Percentiles rank a stretch among this genome's conserved stretches.
phyloP scores from a whole-genome alignment of 1,140 invertebrate genomes.

The Orussus abietinus region DNA sequence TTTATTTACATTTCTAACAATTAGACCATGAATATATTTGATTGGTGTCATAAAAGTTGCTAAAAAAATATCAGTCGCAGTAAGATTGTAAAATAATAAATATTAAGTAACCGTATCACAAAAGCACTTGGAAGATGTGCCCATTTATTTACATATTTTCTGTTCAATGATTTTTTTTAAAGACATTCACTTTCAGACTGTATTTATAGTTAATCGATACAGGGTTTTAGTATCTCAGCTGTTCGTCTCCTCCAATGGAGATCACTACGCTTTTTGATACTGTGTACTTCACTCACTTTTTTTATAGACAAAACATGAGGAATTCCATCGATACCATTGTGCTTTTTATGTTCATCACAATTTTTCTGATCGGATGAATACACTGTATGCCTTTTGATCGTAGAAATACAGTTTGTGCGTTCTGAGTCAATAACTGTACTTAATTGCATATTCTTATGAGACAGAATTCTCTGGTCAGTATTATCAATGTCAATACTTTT shows the following conservation, averaged over 20 bases:
- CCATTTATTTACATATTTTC: too few species aligned
- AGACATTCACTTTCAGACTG: too few species aligned
- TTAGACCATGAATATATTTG: too few species aligned
- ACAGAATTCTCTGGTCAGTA: too few species aligned
- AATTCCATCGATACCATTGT: too few species aligned
- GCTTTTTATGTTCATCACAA: not conserved
- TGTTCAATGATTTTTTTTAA: too few species aligned
- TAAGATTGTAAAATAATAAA: too few species aligned
- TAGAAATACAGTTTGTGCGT: slow-evolving; percentile 28
- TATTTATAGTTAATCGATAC: slow-evolving; percentile 5
- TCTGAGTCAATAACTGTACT: slow-evolving; percentile 1
- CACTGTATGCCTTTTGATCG: slow-evolving; percentile 28
- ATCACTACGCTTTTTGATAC: not conserved
- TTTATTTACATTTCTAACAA: too few species aligned
- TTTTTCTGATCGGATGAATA: too few species aligned
- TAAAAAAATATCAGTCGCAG: too few species aligned
- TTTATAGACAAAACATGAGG: too few species aligned
- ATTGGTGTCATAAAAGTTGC: too few species aligned
- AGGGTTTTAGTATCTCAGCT: slow-evolving; percentile 25
- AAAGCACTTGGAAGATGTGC: not conserved
- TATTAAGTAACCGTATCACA: slow-evolving; percentile 1
- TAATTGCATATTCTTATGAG: not conserved
- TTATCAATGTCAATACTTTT: not conserved
- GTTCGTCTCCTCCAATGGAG: slow-evolving; percentile 32
- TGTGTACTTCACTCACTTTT: not conserved